Percentiles rank a stretch among this genome's conserved stretches.
These are phyloP conservation scores for Oryzias woworae DNA, from an alignment of 2,113 vertebrate genomes.

Conservation along the genomic window DNA sequence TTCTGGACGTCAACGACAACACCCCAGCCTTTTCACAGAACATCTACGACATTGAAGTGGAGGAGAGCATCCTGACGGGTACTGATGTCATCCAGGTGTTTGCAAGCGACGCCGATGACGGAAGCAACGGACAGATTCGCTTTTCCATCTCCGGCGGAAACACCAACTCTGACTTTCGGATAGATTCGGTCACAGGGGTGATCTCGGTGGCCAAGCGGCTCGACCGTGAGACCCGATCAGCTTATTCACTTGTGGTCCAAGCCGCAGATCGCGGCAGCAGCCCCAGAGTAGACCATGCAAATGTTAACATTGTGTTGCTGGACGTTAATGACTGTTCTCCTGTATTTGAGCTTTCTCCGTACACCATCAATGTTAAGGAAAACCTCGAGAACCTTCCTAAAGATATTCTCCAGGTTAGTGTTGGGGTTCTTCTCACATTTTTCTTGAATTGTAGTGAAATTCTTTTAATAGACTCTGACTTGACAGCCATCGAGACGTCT, in stretches of 20 bases:
- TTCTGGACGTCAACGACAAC: constrained; percentile 95
- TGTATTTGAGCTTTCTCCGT: constrained; percentile 89
- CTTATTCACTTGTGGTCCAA: constrained; percentile 85
- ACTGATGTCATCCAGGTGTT: constrained; percentile 87
- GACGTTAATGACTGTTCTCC: constrained; percentile 92
- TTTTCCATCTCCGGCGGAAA: constrained; percentile 83
- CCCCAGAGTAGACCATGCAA: constrained; percentile 81
- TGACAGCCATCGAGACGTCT: constrained; percentile 20
- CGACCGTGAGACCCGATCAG: constrained; percentile 83
- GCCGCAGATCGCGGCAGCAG: constrained; percentile 89
- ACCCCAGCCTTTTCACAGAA: constrained; percentile 87
- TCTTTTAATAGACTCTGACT: constrained; percentile 61
- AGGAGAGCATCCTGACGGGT: constrained; percentile 86
- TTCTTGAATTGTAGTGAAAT: constrained; percentile 34
- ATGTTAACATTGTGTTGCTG: constrained; percentile 82
- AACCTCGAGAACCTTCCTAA: constrained; percentile 83
- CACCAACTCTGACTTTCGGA: constrained; percentile 82
- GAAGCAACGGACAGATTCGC: constrained; percentile 91
- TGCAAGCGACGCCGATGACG: constrained; percentile 87
- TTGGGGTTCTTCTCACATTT: constrained; percentile 10
- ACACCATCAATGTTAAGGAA: constrained; percentile 86
- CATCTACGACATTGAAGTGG: constrained; percentile 86
- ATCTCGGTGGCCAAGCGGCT: constrained; percentile 89
- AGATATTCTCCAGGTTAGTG: constrained; percentile 88
- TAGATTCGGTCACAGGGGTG: constrained; percentile 90